These are phyloP conservation scores for Hemibagrus wyckioides DNA, from an alignment of 2,113 vertebrate species.

Conservation along the genomic window DNA sequence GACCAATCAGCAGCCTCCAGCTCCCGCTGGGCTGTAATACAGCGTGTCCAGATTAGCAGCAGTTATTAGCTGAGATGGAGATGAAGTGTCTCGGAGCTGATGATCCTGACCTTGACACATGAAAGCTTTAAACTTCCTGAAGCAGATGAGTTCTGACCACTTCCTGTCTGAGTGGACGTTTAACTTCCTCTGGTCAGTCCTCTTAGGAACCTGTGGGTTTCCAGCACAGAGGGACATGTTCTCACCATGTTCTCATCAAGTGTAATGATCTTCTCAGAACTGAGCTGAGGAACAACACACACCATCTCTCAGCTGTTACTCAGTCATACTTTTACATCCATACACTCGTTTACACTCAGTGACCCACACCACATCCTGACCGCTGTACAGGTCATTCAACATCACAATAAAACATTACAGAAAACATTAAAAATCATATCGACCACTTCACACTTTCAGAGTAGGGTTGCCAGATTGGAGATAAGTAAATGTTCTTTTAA, in stretches of 20 bases:
- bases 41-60: too few species aligned
- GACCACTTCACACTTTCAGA: neutral
- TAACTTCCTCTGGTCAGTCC: neutral
- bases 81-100: too few species aligned
- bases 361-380: neutral
- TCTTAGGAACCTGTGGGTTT: neutral
- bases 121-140: too few species aligned
- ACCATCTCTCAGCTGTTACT: neutral
- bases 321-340: too few species aligned
- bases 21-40: too few species aligned
- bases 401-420: neutral
- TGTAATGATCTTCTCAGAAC: neutral
- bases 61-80: too few species aligned
- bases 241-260: neutral
- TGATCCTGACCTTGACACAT: too few species aligned
- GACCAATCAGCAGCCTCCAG: too few species aligned
- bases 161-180: neutral
- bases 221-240: too few species aligned
- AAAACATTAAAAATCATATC: neutral
- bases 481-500: neutral
- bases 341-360: neutral
- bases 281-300: neutral
- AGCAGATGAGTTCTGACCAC: neutral
- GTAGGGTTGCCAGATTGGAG: neutral
- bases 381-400: neutral